Base-by-base conservation (phyloP, 37 sponge, comb jelly and placozoan genomes). In the Halisarca cf. caerulea region DNA sequence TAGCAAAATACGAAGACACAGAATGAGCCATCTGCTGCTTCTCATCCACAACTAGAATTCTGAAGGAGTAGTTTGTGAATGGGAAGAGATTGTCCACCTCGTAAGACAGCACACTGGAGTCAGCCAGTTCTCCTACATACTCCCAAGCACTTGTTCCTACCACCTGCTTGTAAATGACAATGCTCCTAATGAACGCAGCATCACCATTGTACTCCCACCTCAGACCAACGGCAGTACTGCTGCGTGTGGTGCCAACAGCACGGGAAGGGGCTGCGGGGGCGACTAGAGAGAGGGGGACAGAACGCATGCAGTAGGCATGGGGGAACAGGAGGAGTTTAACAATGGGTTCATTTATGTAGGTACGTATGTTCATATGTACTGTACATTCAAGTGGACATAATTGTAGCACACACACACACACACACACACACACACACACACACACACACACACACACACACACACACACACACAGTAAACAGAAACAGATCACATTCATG, bases 381-480 rank as follows among this genome's bases (percentile, higher is more conserved):
- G n/a, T n/a, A n/a, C n/a, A n/a, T n/a, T n/a, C n/a, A n/a, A n/a
- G n/a, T n/a, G n/a, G n/a, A n/a, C n/a, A n/a, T n/a, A n/a, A n/a
- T n/a, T n/a, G 51, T 11, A 47, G 15, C 30, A 6, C 23, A 62
- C 30, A 23, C 23, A 62, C 64, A 62, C 23, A 62, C 64, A 7
- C 64, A 62, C 64, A 62, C 64, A 62, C 64, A 62, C 64, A 62
- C 23, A 15, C 64, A 62, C 23, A 15, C 64, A 62, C 23, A 62
- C 64, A 62, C 64, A 62, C 64, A 62, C 64, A 62, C 64, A 62
- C 64, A 62, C 64, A 62, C 64, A 62, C 64, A 27, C 64, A 62
- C 64, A 62, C 64, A 27, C 64, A 62, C 64, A 62, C 64, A 62
- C 64, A 62, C 64, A n/a, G n/a, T n/a, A n/a, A n/a, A n/a, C n/a